Conservation (phyloP, 2,113 vertebrate species). For the Cottus gobio region DNA sequence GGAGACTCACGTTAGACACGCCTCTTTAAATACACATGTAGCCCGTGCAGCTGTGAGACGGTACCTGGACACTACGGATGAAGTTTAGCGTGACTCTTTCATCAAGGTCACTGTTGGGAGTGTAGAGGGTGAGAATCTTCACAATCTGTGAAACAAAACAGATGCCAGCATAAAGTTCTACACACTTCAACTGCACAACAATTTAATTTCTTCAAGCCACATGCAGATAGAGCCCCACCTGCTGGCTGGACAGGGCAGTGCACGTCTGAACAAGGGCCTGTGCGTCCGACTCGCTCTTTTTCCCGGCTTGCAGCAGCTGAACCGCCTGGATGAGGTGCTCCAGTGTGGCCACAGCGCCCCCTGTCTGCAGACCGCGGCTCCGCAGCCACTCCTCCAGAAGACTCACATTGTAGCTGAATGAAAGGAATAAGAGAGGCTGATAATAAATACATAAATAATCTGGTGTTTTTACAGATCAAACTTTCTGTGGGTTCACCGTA, state of each 20-base stretch:
- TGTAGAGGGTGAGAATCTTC: conserved; percentile 82
- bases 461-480: not conserved
- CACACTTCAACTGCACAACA: not conserved
- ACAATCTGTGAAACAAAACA: conserved; percentile 76
- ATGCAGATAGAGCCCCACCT: conserved; percentile 69
- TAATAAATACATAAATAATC: not conserved
- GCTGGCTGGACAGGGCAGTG: conserved; percentile 82
- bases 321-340: conserved; percentile 86
- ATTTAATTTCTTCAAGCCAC: not conserved
- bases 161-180: not conserved
- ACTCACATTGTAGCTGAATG: conserved; percentile 83
- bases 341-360: conserved; percentile 74
- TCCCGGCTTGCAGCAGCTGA: conserved; percentile 86
- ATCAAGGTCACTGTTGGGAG: conserved; percentile 78
- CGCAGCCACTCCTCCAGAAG: conserved; percentile 87
- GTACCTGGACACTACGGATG: conserved; percentile 82
- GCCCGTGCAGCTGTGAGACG: not conserved
- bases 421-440: not conserved
- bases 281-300: conserved; percentile 79
- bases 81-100: conserved; percentile 81
- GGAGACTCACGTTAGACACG: not conserved
- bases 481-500: not conserved
- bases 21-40: not conserved
- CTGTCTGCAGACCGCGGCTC: conserved; percentile 77
- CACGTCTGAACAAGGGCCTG: conserved; percentile 82